Conservation (phyloP, 2,888 invertebrate species). For the Cryptosula pallasiana region DNA sequence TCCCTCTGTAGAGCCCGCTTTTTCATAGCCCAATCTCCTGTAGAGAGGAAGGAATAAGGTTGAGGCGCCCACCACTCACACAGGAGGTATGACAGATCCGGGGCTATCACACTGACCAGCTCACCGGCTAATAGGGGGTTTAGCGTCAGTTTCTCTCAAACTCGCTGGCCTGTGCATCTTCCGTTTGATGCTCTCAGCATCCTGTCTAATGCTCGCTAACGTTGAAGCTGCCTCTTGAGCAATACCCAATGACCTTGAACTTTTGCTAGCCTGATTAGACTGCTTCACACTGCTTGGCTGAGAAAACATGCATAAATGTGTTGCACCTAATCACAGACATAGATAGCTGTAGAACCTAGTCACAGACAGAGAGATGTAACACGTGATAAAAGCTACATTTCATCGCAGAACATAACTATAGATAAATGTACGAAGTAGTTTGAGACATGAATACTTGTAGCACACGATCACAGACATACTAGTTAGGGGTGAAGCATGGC, state of each 20-base stretch:
- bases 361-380: too few species aligned
- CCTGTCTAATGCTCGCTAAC: constrained; percentile 19
- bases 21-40: not conserved
- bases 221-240: constrained; percentile 20
- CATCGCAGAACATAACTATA: too few species aligned
- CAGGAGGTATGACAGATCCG: too few species aligned
- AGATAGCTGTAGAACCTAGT: too few species aligned
- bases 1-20: not conserved
- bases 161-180: constrained; percentile 18
- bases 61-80: not conserved
- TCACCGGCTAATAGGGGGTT: not conserved
- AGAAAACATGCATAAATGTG: too few species aligned
- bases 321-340: too few species aligned
- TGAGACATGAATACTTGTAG: too few species aligned
- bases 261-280: constrained; percentile 28
- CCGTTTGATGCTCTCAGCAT: constrained; percentile 13
- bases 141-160: not conserved
- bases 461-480: too few species aligned
- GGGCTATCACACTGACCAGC: not conserved
- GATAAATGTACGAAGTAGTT: too few species aligned
- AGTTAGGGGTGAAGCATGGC: too few species aligned
- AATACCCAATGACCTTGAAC: constrained; percentile 21
- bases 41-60: not conserved
- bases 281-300: constrained; percentile 48
- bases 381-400: too few species aligned